These are phyloP conservation scores for Drosophila subquinaria DNA, from an alignment of 2,888 invertebrate species.

Conservation along the genomic window DNA sequence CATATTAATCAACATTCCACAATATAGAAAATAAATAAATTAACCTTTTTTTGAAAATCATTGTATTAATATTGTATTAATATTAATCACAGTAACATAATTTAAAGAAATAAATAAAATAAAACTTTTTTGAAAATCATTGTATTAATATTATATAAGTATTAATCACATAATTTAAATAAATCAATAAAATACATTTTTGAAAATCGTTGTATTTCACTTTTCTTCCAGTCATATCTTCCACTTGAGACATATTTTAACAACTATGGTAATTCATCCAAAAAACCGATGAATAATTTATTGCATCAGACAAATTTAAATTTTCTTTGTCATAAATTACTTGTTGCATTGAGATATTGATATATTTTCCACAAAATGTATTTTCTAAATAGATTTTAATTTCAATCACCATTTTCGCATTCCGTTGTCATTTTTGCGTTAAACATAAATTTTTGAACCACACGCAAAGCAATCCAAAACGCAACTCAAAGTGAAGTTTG, in stretches of 20 bases:
- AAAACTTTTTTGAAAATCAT: too few relatives aligned
- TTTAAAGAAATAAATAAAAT: too few relatives aligned
- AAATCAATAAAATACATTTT: too few relatives aligned
- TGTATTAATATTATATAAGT: too few relatives aligned
- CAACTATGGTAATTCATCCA: background rate
- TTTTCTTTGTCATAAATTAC: too few relatives aligned
- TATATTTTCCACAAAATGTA: too few relatives aligned
- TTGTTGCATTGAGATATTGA: too few relatives aligned
- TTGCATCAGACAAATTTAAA: too few relatives aligned
- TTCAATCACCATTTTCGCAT: constrained; percentile 62
- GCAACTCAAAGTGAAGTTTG: constrained; percentile 47
- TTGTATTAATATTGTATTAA: too few relatives aligned
- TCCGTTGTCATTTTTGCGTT: constrained; percentile 59
- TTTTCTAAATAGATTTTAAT: background rate
- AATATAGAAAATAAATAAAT: background rate
- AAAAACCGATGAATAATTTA: background rate
- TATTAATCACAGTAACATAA: too few relatives aligned
- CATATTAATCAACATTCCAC: background rate
- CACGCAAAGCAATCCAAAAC: constrained; percentile 28
- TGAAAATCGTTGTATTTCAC: background rate
- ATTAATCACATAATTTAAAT: too few relatives aligned
- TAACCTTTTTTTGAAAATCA: too few relatives aligned
- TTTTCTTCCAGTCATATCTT: background rate
- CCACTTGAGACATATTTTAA: background rate
- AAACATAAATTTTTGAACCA: constrained; percentile 26